Evolutionary conservation across 1,140 invertebrate genomes (phyloP).

Genomic region (Oedothorax gibbosus): DNA sequence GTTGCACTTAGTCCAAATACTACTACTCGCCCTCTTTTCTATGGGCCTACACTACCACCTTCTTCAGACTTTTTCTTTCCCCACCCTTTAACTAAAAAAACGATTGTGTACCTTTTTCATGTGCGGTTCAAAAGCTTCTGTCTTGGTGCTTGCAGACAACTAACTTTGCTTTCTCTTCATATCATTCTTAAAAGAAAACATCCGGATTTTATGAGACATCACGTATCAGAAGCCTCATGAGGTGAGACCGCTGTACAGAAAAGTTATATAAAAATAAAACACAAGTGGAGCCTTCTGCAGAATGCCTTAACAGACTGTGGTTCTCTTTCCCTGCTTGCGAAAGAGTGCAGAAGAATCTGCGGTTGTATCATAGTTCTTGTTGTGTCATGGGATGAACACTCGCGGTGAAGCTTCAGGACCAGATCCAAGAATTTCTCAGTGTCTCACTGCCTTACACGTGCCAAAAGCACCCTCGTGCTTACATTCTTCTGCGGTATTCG

Average conservation of each 20-base stretch:
- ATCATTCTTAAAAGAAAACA: slow-evolving; percentile 57
- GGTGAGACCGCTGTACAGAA: slow-evolving; percentile 28
- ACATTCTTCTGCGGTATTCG: slow-evolving; percentile 52
- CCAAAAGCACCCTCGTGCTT: slow-evolving; percentile 61
- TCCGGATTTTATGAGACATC: slow-evolving; percentile 58
- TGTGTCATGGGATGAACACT: slow-evolving; percentile 45
- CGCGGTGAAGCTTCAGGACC: slow-evolving; percentile 54
- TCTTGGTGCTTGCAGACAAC: slow-evolving; percentile 61
- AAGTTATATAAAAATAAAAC: background rate
- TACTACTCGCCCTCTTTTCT: slow-evolving; percentile 18
- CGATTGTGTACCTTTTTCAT: slow-evolving; percentile 47
- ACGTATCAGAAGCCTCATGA: slow-evolving; percentile 54
- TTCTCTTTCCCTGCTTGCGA: slow-evolving; percentile 15
- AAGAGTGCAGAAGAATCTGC: slow-evolving; percentile 41
- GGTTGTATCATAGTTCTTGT: background rate
- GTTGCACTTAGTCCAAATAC: slow-evolving; percentile 55
- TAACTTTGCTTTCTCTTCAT: slow-evolving; percentile 60
- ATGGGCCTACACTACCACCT: slow-evolving; percentile 11
- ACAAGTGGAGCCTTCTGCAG: slow-evolving; percentile 31
- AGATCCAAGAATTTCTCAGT: slow-evolving; percentile 58
- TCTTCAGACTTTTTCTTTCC: slow-evolving; percentile 26
- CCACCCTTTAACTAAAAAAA: slow-evolving; percentile 31
- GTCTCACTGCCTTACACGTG: slow-evolving; percentile 62
- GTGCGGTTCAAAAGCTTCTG: slow-evolving; percentile 54
- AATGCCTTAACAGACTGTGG: background rate